phyloP scores from a whole-genome alignment of 1,140 invertebrate species.

The Cepaea nemoralis region DNA sequence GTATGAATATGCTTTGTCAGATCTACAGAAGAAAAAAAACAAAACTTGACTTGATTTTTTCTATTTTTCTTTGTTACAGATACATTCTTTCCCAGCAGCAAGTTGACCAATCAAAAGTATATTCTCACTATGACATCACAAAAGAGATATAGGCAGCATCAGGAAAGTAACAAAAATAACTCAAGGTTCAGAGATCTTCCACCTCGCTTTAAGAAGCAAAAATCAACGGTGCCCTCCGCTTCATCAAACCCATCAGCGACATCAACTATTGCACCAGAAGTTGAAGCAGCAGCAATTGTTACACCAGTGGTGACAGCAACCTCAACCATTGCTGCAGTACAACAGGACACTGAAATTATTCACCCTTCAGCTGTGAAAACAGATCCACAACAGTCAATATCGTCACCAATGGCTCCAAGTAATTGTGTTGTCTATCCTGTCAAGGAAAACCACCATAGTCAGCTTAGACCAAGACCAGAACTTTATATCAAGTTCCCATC shows the following conservation, averaged over 20 bases:
- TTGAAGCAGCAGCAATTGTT: too few relatives aligned
- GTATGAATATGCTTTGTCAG: too few relatives aligned
- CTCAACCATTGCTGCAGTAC: neutral
- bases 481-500: neutral
- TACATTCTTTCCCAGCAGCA: neutral
- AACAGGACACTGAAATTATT: neutral
- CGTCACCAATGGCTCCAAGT: neutral
- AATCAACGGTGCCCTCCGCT: neutral
- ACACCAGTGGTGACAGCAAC: too few relatives aligned
- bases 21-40: too few relatives aligned
- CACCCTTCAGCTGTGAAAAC: neutral
- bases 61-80: neutral
- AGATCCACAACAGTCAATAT: neutral
- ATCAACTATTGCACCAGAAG: too few relatives aligned
- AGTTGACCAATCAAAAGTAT: neutral
- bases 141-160: slow-evolving; percentile 31
- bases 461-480: neutral
- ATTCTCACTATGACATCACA: slow-evolving; percentile 27
- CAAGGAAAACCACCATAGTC: neutral
- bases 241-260: neutral
- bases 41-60: neutral
- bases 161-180: slow-evolving; percentile 3
- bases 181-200: slow-evolving; percentile 30
- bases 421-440: neutral
- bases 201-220: slow-evolving; percentile 36